Percentiles rank a stretch among this genome's conserved stretches.
Conservation (phyloP, 2,797 vertebrate species). For the Semaprochilodus insignis region DNA sequence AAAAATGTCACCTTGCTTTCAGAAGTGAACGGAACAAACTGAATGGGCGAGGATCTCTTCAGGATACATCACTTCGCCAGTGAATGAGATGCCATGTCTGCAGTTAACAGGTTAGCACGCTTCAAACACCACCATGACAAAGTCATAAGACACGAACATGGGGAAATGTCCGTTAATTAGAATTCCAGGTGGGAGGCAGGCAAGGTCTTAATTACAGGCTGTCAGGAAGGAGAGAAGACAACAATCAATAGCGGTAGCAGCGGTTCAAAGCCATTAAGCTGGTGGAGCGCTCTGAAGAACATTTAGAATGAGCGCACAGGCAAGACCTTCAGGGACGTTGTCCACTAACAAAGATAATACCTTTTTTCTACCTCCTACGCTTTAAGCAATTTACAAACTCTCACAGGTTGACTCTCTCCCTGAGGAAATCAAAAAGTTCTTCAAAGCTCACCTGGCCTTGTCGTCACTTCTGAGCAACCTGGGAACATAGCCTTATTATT, state of each 20-base stretch:
- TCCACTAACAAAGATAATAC: constrained; percentile 47
- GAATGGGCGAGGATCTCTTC: not conserved
- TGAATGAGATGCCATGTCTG: constrained; percentile 1
- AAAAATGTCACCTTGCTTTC: not conserved
- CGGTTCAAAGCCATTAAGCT: constrained; percentile 38
- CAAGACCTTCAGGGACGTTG: constrained; percentile 21
- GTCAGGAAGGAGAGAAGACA: constrained; percentile 18
- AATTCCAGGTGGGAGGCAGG: constrained; percentile 27
- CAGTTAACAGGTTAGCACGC: not conserved
- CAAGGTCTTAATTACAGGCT: constrained; percentile 26
- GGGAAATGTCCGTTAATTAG: not conserved
- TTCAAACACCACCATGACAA: not conserved
- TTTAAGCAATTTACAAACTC: constrained; percentile 40
- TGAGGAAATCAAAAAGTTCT: constrained; percentile 51
- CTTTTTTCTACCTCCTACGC: constrained; percentile 23
- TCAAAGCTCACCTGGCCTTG: constrained; percentile 2
- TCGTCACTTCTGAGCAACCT: constrained; percentile 3
- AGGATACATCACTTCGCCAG: not conserved
- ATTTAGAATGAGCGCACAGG: not conserved
- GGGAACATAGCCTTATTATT: not conserved
- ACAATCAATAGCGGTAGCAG: constrained; percentile 21
- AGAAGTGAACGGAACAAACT: constrained; percentile 1
- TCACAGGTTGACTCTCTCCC: constrained; percentile 27
- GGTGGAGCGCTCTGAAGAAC: constrained; percentile 4
- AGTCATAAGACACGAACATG: constrained; percentile 15